Evolutionary conservation across 2,888 invertebrate species (phyloP), one percentile per base, ranked within the genome.

Genomic region (Drosophila yooni): DNA sequence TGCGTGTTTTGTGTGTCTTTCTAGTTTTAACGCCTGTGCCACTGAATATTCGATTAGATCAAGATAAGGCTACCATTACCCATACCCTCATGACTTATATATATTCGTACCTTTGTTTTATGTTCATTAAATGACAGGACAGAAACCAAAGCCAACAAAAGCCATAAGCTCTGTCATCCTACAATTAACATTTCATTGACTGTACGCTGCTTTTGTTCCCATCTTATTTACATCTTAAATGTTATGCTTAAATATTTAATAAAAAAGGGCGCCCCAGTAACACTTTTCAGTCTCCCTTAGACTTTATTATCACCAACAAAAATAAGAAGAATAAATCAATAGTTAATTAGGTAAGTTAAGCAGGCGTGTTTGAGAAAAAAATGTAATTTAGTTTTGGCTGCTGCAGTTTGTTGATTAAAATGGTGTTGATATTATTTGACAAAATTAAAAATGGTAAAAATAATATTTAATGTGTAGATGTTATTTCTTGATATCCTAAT

Each of bases 41-140:
- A 54, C 62, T 65, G 65, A 76, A 70, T 70, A 81, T 88, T 75
- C 75, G 73, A 85, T 85, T 88, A 82, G 61, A 50, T 57, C 11
- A 53, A 85, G 82, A 82, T 84, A 85, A 74, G 57, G 33, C 33
- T 52, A 27, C 59, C 27, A 70, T 67, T 70, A 78, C 65, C 31
- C 70, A 68, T 54, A 34, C 69, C 78, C 25, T 51, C 0, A 10
- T 0, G 18, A 15, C 21, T 1, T n/a, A 52, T 31, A n/a, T 13
- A 13, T 27, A 15, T 25, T 18, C 6, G 3, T 18, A 34, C n/a
- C 40, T 15, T 83, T 79, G 74, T 73, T 83, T 66, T 59, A 79
- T 71, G 63, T 79, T 79, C 57, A 84, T 84, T 79, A 77, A 72
- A 66, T 70, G 76, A 74, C 27, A 33, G 15, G 48, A 74, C 69